Base-by-base conservation (phyloP, 2,113 vertebrate genomes). In the Zosterops hypoxanthus region DNA sequence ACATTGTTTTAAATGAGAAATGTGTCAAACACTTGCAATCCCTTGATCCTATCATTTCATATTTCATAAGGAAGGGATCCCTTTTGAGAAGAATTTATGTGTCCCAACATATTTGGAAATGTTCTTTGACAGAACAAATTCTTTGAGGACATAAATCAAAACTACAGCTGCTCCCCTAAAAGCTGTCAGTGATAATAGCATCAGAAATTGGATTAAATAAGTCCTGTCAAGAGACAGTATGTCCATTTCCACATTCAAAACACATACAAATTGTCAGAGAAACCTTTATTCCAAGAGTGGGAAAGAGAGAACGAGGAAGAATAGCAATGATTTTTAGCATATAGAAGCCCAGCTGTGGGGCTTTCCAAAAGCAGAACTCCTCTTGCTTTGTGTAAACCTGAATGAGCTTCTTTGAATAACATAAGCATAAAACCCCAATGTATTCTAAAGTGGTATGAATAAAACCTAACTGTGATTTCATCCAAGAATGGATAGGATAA, bases 111-210 rank as follows among this genome's bases (percentile, higher is more conserved):
- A 92, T 97, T 96, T 92, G 88, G 94, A 97, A 97, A 97, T 4
- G 18, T 97, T 97, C 85, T 82, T 94, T 97, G 97, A 98, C 95
- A 96, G 94, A 96, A 93, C 61, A 97, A 95, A 96, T 97, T 97
- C 94, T 97, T 97, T 93, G 86, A 98, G 97, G 96, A 97, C 96
- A 93, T 96, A 91, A 95, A 97, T 98, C 97, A 98, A 95, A 97
- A 97, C 76, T 92, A 91, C 88, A 97, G 93, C 95, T 97, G 94
- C 93, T 96, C 92, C 95, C 88, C 92, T 97, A 98, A 98, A 97
- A 95, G 91, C 92, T 97, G 97, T 97, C 97, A 97, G 88, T 88
- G 86, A 88, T 98, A 98, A 98, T 97, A 96, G 94, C 85, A 93
- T 95, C 94, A 97, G 93, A 90, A 95, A 88, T 66, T 82, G 76